A percentile compares a stretch with the other conserved stretches of the same genome.
These are phyloP conservation scores for Menura novaehollandiae DNA, from an alignment of 2,113 vertebrate genomes.

Conservation along the genomic window DNA sequence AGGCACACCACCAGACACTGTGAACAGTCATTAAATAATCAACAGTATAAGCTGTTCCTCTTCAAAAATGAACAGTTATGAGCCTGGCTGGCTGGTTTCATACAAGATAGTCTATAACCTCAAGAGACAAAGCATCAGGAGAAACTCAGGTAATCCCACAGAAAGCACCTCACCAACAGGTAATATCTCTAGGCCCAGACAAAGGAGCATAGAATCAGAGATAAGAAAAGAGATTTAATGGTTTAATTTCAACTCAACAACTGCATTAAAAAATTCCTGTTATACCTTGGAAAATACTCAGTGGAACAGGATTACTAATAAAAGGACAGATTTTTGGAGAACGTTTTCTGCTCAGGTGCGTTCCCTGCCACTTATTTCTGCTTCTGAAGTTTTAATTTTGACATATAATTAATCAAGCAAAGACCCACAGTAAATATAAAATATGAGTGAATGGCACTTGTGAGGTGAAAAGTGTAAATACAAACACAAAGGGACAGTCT, in stretches of 20 bases:
- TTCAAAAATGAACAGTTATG: conserved; percentile 35
- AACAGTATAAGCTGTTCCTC: not conserved
- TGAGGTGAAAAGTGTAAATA: not conserved
- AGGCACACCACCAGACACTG: not conserved
- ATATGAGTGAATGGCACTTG: not conserved
- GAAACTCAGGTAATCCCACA: not conserved
- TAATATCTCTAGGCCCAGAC: not conserved
- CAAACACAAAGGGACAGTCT: not conserved
- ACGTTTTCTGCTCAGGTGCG: not conserved
- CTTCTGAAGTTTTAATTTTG: not conserved
- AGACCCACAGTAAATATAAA: not conserved
- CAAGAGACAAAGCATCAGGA: not conserved
- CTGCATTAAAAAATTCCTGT: not conserved
- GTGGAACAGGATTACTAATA: not conserved
- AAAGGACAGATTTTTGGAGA: not conserved
- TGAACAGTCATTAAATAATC: not conserved
- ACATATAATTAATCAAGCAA: not conserved
- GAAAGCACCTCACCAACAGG: not conserved
- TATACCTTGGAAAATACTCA: not conserved
- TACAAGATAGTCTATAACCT: not conserved
- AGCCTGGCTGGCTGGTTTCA: not conserved
- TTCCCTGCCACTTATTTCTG: not conserved
- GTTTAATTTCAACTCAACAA: not conserved
- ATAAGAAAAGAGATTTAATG: not conserved
- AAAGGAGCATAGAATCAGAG: not conserved